Percentiles rank a stretch among this genome's conserved stretches.
phyloP scores from a whole-genome alignment of 2,113 vertebrate genomes.

The Calcarius ornatus region DNA sequence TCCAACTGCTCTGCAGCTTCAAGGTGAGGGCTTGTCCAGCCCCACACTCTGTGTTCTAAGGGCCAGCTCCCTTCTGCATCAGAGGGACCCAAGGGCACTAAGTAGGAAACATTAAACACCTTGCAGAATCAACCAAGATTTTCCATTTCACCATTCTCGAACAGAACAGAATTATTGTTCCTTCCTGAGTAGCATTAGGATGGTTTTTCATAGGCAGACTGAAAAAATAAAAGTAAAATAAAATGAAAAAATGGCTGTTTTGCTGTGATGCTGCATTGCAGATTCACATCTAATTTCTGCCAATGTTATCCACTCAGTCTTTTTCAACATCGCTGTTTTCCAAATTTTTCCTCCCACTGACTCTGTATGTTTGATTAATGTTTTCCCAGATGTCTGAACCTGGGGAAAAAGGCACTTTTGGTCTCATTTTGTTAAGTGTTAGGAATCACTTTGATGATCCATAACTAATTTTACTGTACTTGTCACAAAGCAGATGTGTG shows the following conservation, averaged over 20 bases:
- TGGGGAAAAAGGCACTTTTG: conserved; percentile 8
- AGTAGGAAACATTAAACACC: not conserved
- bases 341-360: conserved; percentile 29
- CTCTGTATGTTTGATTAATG: conserved; percentile 47
- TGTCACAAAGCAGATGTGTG: conserved; percentile 56
- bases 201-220: not conserved
- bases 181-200: not conserved
- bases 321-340: conserved; percentile 26
- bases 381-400: conserved; percentile 60
- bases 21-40: not conserved
- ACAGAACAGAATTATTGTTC: not conserved
- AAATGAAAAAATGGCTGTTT: not conserved
- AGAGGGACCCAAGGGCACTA: not conserved
- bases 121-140: not conserved
- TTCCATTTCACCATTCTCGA: not conserved
- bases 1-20: not conserved
- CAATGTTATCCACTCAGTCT: not conserved
- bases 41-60: not conserved
- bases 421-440: conserved; percentile 45
- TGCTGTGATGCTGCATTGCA: not conserved
- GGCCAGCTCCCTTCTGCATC: not conserved
- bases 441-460: conserved; percentile 61
- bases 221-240: not conserved
- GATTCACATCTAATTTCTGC: not conserved
- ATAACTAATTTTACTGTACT: conserved; percentile 59